Evolutionary conservation across 64 coral and sea anemone species (phyloP).

Genomic region (Actinia tenebrosa): DNA sequence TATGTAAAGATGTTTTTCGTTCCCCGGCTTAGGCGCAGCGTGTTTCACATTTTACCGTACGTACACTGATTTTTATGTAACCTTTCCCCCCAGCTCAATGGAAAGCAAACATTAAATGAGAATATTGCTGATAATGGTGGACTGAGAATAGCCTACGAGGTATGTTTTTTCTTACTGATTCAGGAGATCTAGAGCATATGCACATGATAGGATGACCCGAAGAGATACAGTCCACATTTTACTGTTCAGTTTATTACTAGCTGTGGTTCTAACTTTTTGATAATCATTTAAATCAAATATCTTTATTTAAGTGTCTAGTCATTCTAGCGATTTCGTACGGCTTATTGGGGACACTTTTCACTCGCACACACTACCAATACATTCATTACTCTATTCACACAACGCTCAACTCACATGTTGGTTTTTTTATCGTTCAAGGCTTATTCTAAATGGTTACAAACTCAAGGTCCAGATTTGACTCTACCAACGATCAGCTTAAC

Average conservation of each 20-base stretch:
- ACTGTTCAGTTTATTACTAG: neutral
- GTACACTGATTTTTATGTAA: neutral
- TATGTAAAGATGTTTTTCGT: neutral
- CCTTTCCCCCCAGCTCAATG: constrained; percentile 15
- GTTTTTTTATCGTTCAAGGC: neutral
- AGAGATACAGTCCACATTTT: no score
- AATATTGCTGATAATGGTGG: constrained; percentile 67
- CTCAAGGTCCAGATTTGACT: neutral
- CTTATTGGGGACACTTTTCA: no score
- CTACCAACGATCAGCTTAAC: constrained; percentile 10
- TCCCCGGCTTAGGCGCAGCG: neutral
- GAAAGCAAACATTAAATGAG: constrained; percentile 39
- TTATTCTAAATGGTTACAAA: neutral
- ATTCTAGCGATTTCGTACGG: no score
- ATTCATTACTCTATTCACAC: no score
- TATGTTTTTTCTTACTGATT: neutral
- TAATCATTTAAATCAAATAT: no score
- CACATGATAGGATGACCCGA: no score
- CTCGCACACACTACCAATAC: no score
- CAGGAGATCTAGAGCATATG: neutral
- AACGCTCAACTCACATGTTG: no score
- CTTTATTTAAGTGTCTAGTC: no score
- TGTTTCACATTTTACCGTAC: no score
- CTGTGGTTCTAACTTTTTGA: no score
- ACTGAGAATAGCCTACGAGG: constrained; percentile 39